phyloP scores from a whole-genome alignment of 2,888 invertebrate genomes.

The Sphecodes monilicornis region DNA sequence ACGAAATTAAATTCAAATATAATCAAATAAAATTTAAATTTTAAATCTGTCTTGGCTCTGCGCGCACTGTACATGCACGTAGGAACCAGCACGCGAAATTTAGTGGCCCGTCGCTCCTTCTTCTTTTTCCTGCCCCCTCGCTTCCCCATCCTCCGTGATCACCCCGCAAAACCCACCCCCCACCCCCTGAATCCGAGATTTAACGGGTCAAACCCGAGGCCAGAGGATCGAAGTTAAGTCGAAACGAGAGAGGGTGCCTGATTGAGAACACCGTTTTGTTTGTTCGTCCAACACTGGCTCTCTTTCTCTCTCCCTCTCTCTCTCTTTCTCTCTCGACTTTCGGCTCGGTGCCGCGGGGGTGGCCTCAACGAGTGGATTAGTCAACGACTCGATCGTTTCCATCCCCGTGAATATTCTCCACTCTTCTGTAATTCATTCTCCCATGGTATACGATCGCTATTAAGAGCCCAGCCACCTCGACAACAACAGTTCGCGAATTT shows the following conservation, averaged over 20 bases:
- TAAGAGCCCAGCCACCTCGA: background rate
- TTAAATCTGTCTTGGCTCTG: slow-evolving; percentile 80
- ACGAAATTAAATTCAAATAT: slow-evolving; percentile 84
- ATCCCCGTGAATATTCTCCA: slow-evolving; percentile 14
- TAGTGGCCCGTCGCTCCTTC: slow-evolving; percentile 72
- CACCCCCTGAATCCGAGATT: slow-evolving; percentile 75
- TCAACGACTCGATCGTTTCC: slow-evolving; percentile 39
- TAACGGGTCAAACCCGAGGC: slow-evolving; percentile 80
- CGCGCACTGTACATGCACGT: slow-evolving; percentile 46
- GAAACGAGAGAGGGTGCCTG: slow-evolving; percentile 79
- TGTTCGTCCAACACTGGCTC: slow-evolving; percentile 70
- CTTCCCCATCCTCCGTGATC: slow-evolving; percentile 17
- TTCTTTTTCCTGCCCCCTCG: slow-evolving; percentile 50
- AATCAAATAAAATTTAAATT: slow-evolving; percentile 85
- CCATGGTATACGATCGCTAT: background rate
- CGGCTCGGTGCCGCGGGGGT: background rate
- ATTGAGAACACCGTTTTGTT: slow-evolving; percentile 83
- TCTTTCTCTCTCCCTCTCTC: background rate
- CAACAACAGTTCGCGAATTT: background rate
- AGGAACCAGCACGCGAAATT: slow-evolving; percentile 70
- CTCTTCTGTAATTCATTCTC: background rate
- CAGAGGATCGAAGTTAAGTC: slow-evolving; percentile 65
- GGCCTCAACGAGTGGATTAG: slow-evolving; percentile 46
- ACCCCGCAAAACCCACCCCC: slow-evolving; percentile 19
- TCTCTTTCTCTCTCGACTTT: background rate